Conservation (phyloP, 1,140 invertebrate genomes). For the Drosophila navojoa region DNA sequence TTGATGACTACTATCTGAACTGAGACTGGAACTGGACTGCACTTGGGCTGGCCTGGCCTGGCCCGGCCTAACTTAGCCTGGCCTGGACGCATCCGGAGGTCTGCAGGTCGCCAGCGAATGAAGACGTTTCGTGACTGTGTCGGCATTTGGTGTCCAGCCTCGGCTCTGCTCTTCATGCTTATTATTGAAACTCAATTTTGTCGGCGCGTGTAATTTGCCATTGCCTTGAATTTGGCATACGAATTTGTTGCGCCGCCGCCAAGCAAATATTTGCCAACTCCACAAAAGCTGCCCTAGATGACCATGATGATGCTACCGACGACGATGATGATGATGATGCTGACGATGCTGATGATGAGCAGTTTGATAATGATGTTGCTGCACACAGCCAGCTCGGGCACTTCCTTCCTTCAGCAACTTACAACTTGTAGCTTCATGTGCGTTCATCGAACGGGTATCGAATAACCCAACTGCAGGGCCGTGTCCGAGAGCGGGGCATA, state of each 20-base stretch:
- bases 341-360: conserved; percentile 6
- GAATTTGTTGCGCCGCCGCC: conserved; percentile 64
- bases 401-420: conserved; percentile 29
- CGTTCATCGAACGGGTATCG: conserved; percentile 53
- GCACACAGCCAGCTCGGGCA: conserved; percentile 17
- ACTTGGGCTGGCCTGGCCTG: conserved; percentile 5
- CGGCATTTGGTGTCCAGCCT: conserved; percentile 37
- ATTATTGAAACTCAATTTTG: conserved; percentile 80
- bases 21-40: neutral
- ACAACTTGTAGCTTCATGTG: conserved; percentile 35
- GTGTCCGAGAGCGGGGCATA: conserved; percentile 39
- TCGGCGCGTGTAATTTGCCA: conserved; percentile 77
- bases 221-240: conserved; percentile 80
- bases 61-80: conserved; percentile 39
- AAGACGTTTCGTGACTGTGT: conserved; percentile 82
- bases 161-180: conserved; percentile 68
- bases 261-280: conserved; percentile 69
- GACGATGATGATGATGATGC: conserved; percentile 8
- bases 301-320: conserved; percentile 5
- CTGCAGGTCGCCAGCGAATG: conserved; percentile 61
- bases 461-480: conserved; percentile 53
- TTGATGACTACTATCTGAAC: conserved; percentile 71
- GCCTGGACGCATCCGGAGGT: conserved; percentile 69
- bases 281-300: conserved; percentile 7
- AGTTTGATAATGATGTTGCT: conserved; percentile 1